Evolutionary conservation across 1,140 invertebrate species (phyloP).

Genomic region (Drosophila miranda): DNA sequence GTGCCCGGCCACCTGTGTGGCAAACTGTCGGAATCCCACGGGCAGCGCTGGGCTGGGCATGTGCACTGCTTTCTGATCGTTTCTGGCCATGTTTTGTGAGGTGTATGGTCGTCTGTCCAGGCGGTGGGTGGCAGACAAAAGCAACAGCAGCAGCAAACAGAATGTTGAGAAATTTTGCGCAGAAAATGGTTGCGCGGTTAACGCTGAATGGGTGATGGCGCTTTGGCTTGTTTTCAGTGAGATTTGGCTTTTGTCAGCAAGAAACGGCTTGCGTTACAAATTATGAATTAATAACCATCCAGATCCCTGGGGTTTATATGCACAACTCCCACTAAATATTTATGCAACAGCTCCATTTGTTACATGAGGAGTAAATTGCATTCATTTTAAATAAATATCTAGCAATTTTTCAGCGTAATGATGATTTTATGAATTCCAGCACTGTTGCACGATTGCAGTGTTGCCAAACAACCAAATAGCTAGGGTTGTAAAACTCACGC

Average conservation of each 20-base stretch:
- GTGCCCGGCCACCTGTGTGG: conserved; percentile 89
- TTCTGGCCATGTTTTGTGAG: conserved; percentile 57
- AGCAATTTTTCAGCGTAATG: neutral
- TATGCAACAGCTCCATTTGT: neutral
- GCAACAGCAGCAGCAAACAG: conserved; percentile 21
- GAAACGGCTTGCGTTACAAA: no score
- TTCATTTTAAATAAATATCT: no score
- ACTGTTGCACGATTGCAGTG: neutral
- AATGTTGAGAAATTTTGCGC: conserved; percentile 27
- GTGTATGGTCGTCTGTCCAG: conserved; percentile 11
- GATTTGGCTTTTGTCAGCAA: neutral
- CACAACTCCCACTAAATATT: neutral
- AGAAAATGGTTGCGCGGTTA: conserved; percentile 24
- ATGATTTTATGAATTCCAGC: neutral
- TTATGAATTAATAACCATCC: no score
- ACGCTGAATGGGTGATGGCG: conserved; percentile 3
- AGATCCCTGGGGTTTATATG: no score
- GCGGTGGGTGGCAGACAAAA: neutral
- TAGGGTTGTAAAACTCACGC: conserved; percentile 17
- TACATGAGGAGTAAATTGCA: no score
- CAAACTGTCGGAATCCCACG: conserved; percentile 75
- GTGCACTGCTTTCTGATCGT: conserved; percentile 43
- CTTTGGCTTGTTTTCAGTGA: neutral
- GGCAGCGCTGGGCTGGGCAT: conserved; percentile 48
- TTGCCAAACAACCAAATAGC: neutral